Evolutionary conservation across 2,888 invertebrate genomes (phyloP).

Genomic region (Endotricha flammealis): DNA sequence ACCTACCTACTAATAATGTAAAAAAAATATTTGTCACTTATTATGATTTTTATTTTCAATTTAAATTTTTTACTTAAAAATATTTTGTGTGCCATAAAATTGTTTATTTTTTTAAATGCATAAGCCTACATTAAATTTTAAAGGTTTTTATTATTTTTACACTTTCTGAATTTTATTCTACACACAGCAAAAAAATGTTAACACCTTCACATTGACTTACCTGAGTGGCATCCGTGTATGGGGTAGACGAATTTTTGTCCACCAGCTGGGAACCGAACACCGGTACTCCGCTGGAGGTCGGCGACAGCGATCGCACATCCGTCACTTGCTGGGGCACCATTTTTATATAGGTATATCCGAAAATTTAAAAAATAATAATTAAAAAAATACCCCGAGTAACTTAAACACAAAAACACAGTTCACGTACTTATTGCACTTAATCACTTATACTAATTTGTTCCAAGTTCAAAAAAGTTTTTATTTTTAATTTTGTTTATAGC

Average conservation of each 20-base stretch:
- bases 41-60: too few relatives aligned
- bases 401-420: conserved; percentile 66
- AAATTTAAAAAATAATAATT: conserved; percentile 44
- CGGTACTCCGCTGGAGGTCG: conserved; percentile 81
- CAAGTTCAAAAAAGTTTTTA: conserved; percentile 42
- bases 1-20: too few relatives aligned
- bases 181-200: conserved; percentile 1
- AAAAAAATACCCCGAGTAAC: conserved; percentile 27
- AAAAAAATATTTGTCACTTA: too few relatives aligned
- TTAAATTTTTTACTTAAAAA: too few relatives aligned
- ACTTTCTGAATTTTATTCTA: neutral
- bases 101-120: too few relatives aligned
- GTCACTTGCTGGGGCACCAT: conserved; percentile 88
- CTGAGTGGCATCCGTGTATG: conserved; percentile 99
- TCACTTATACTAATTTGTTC: conserved; percentile 48
- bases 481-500: conserved; percentile 43
- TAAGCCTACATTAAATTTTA: too few relatives aligned
- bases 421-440: conserved; percentile 64
- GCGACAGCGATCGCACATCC: conserved; percentile 77
- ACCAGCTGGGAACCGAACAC: conserved; percentile 95
- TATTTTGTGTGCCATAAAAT: too few relatives aligned
- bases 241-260: conserved; percentile 93
- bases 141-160: conserved; percentile 11
- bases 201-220: conserved; percentile 75
- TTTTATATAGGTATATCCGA: conserved; percentile 67